Evolutionary conservation across 2,113 vertebrate genomes (phyloP), one percentile per base, ranked within the genome.

Genomic region (Muscicapa adusta): DNA sequence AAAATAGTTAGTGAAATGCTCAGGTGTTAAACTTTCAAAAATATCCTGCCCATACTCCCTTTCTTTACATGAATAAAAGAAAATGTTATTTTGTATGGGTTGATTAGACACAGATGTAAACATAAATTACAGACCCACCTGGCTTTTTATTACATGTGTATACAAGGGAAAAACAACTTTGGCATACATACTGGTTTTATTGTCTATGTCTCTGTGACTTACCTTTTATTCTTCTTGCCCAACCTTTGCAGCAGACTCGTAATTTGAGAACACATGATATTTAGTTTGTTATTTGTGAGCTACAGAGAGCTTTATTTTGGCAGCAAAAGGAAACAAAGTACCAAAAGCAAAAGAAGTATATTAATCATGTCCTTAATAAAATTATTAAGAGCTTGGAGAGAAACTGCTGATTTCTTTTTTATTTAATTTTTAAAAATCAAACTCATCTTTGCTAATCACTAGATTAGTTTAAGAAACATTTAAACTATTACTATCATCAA

Each of bases 221-320:
- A 94, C 47, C 82, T 93, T 96, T 94, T 53, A 50, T 94, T 80
- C n/a, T 88, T 62, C 54, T 54, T 90, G 47, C 43, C 38, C 68
- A 92, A 4, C n/a, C 75, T 87, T 61, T 77, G n/a, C 61, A 91
- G 68, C 36, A 91, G 47, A 67, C 29, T 88, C 3, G 0, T 61
- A 79, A 50, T 88, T 83, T 68, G 56, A 94, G 58, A 33, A 77
- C 57, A 66, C 26, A 19, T 3, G 2, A 50, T 66, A 81, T 78
- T 90, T 38, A 68, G 47, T 71, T 94, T 23, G 20, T 88, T 88
- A 73, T 56, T 93, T 84, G 78, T 76, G 40, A 84, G 38, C 65
- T 75, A 84, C 68, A 75, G 31, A 77, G 40, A 77, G 43, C 34
- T 91, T 80, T 80, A 3, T 1, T 91, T 94, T 81, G 56, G 28